Conservation (phyloP, 2,888 invertebrate genomes). For the Byasa hedistus region DNA sequence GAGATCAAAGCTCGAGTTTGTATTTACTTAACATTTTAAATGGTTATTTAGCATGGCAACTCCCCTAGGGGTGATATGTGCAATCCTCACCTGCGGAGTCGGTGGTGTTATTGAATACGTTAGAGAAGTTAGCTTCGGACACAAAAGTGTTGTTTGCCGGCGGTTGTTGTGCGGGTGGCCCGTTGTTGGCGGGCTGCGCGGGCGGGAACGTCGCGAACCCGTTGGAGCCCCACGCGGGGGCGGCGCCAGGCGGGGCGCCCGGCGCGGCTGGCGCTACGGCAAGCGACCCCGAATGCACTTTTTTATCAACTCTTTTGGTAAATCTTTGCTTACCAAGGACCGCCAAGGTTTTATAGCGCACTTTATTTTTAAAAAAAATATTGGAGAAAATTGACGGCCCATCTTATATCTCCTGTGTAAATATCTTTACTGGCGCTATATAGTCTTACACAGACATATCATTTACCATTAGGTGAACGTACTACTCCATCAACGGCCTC, state of each 20-base stretch:
- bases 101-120: conserved; percentile 89
- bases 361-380: too few species aligned
- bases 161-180: conserved; percentile 37
- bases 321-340: too few species aligned
- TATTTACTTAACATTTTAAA: too few species aligned
- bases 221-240: conserved; percentile 44
- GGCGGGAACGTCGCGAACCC: conserved; percentile 46
- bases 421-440: too few species aligned
- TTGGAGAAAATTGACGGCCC: too few species aligned
- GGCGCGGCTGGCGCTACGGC: conserved; percentile 39
- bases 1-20: too few species aligned
- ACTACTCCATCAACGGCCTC: too few species aligned
- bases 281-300: conserved; percentile 15
- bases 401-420: too few species aligned
- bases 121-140: conserved; percentile 92
- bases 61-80: conserved; percentile 37
- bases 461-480: too few species aligned
- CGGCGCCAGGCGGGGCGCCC: conserved; percentile 45
- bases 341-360: too few species aligned
- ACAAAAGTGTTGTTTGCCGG: conserved; percentile 81
- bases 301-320: too few species aligned
- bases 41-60: conserved; percentile 37
- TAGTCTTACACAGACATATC: too few species aligned
- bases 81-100: conserved; percentile 82
- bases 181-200: conserved; percentile 59